Evolutionary conservation across 2,888 invertebrate species (phyloP).

Genomic region (Rhorus exstirpatorius): DNA sequence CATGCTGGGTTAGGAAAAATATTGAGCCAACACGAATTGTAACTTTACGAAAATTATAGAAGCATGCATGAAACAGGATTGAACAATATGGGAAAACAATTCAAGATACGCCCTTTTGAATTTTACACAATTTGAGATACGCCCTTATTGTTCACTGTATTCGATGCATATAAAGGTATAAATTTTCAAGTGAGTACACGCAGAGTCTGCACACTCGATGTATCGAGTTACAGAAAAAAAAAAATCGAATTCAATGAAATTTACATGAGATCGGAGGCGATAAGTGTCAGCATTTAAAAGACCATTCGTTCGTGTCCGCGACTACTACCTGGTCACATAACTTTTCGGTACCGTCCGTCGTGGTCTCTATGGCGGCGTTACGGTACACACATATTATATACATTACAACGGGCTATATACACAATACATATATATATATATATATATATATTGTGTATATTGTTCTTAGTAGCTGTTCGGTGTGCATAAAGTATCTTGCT

Average conservation of each 20-base stretch:
- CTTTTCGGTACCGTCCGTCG: constrained; percentile 53
- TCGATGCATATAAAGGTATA: too few relatives aligned
- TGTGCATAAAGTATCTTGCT: constrained; percentile 51
- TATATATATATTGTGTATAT: background rate
- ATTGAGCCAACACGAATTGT: too few relatives aligned
- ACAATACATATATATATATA: constrained; percentile 9
- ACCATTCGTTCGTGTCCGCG: constrained; percentile 65
- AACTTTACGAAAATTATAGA: too few relatives aligned
- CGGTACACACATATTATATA: constrained; percentile 22
- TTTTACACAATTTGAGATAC: too few relatives aligned
- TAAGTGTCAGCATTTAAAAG: constrained; percentile 69
- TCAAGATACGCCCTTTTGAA: background rate
- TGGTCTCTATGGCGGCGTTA: constrained; percentile 25
- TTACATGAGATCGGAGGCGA: constrained; percentile 68
- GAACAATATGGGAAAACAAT: background rate
- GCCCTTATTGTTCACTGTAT: too few relatives aligned
- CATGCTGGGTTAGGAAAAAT: constrained; percentile 22
- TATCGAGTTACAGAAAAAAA: constrained; percentile 55
- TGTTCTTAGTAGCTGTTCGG: constrained; percentile 23
- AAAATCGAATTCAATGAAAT: constrained; percentile 68
- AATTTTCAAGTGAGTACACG: too few relatives aligned
- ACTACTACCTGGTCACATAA: constrained; percentile 69
- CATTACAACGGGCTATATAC: constrained; percentile 24
- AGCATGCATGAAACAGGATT: too few relatives aligned
- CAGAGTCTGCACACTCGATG: constrained; percentile 50